Conservation (phyloP, 2,113 vertebrate genomes). For the Podarcis raffonei region DNA sequence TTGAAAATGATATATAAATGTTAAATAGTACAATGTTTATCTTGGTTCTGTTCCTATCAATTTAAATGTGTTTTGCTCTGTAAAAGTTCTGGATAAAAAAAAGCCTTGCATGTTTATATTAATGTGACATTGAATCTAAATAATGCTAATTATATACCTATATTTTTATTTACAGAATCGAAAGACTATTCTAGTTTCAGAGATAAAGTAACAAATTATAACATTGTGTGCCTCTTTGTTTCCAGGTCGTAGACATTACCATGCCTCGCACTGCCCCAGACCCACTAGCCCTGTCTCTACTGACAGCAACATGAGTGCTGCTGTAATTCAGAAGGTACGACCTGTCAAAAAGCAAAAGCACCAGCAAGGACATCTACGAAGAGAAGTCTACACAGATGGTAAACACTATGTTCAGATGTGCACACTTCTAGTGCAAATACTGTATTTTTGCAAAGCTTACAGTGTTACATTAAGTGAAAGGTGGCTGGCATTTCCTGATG, state of each 20-base stretch:
- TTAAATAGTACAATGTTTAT: background rate
- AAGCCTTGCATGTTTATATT: background rate
- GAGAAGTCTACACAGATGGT: slow-evolving; percentile 95
- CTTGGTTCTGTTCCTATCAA: background rate
- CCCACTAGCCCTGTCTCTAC: slow-evolving; percentile 95
- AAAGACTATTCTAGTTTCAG: background rate
- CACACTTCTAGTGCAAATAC: background rate
- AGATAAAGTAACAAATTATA: slow-evolving; percentile 1
- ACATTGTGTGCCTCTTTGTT: slow-evolving; percentile 24
- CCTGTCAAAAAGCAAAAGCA: slow-evolving; percentile 96
- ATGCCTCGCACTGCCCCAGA: slow-evolving; percentile 85
- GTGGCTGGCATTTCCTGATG: slow-evolving; percentile 52
- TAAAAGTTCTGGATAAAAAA: background rate
- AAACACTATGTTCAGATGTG: slow-evolving; percentile 42
- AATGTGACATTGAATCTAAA: background rate
- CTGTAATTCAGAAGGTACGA: slow-evolving; percentile 88
- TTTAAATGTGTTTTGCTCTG: background rate
- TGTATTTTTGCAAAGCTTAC: slow-evolving; percentile 46
- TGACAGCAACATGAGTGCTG: slow-evolving; percentile 96
- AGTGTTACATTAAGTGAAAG: slow-evolving; percentile 37
- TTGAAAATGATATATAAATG: background rate
- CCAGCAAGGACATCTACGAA: slow-evolving; percentile 88
- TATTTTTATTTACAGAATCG: background rate
- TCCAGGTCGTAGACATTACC: slow-evolving; percentile 92
- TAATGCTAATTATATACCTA: slow-evolving; percentile 14